These are phyloP conservation scores for Toxotes jaculatrix DNA, from an alignment of 2,113 vertebrate species.

Conservation along the genomic window DNA sequence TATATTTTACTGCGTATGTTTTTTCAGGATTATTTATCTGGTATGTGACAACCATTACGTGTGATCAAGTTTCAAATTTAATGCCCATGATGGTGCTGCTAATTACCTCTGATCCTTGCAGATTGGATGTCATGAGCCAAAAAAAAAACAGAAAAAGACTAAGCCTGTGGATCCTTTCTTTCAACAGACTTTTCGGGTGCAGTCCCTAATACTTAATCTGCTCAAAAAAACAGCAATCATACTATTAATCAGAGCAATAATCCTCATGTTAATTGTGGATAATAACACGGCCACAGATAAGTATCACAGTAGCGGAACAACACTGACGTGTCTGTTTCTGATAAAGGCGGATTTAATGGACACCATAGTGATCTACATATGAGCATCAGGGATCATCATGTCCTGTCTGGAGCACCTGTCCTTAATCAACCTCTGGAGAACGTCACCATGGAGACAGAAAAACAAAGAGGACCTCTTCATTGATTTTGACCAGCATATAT, in stretches of 20 bases:
- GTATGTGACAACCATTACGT: not conserved
- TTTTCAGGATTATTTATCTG: not conserved
- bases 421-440: not conserved
- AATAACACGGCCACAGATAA: not conserved
- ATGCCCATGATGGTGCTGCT: not conserved
- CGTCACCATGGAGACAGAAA: conserved; percentile 30
- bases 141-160: too few species aligned
- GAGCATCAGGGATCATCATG: not conserved
- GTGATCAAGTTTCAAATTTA: not conserved
- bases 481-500: conserved; percentile 1
- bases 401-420: conserved; percentile 41
- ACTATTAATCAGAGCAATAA: not conserved
- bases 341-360: conserved; percentile 11
- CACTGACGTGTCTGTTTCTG: not conserved
- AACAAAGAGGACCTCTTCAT: not conserved
- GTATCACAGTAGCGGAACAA: not conserved
- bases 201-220: not conserved
- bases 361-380: conserved; percentile 5
- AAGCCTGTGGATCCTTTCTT: too few species aligned
- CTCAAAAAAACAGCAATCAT: not conserved
- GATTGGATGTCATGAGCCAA: too few species aligned
- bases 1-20: not conserved
- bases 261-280: conserved; percentile 8
- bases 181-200: too few species aligned
- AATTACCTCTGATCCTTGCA: too few species aligned